These are phyloP conservation scores for Planiliza haematocheilus DNA, from an alignment of 2,113 vertebrate genomes.

Conservation along the genomic window DNA sequence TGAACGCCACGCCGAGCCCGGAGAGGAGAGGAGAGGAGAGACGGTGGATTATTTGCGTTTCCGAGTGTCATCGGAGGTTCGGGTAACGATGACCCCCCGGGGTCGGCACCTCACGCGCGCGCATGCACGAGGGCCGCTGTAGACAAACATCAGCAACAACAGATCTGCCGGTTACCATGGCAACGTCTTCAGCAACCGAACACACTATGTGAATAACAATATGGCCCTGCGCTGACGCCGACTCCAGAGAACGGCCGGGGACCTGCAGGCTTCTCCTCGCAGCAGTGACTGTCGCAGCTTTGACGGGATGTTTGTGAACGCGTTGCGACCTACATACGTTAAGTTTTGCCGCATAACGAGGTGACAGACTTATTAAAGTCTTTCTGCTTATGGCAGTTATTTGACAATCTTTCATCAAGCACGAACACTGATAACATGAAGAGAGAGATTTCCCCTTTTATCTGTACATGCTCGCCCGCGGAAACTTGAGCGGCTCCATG, in stretches of 20 bases:
- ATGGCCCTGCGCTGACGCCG: slow-evolving; percentile 52
- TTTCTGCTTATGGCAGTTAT: no score
- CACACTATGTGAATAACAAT: slow-evolving; percentile 83
- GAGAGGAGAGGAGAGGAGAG: slow-evolving; percentile 10
- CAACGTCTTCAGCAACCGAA: slow-evolving; percentile 75
- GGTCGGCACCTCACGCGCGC: slow-evolving; percentile 44
- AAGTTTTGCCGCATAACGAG: not conserved
- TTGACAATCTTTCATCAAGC: not conserved
- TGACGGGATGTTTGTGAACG: not conserved
- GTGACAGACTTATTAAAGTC: not conserved
- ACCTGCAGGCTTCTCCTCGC: slow-evolving; percentile 29
- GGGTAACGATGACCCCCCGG: slow-evolving; percentile 22
- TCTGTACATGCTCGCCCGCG: not conserved
- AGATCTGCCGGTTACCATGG: slow-evolving; percentile 79
- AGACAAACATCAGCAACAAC: slow-evolving; percentile 79
- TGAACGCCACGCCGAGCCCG: slow-evolving; percentile 1
- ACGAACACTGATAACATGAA: not conserved
- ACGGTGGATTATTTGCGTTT: slow-evolving; percentile 30
- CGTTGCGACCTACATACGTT: no score
- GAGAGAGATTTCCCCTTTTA: not conserved
- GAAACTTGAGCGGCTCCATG: not conserved
- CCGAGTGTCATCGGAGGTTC: slow-evolving; percentile 42
- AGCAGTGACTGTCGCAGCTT: slow-evolving; percentile 23
- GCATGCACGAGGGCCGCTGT: slow-evolving; percentile 54
- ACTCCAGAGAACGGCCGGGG: slow-evolving; percentile 65